Evolutionary conservation across 2,113 vertebrate genomes (phyloP).

Genomic region (Bostrychus sinensis): DNA sequence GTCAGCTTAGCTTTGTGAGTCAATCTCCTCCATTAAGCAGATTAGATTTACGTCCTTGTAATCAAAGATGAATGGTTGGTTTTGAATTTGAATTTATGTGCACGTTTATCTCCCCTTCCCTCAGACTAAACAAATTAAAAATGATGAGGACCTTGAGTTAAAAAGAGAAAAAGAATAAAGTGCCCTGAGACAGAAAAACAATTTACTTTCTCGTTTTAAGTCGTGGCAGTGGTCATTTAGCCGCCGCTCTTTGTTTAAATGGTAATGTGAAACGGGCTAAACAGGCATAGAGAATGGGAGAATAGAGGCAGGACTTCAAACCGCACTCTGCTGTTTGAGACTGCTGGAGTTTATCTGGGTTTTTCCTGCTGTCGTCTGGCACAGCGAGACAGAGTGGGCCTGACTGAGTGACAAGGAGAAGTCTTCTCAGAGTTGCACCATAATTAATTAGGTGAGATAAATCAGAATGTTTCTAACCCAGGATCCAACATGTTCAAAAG

Average conservation of each 20-base stretch:
- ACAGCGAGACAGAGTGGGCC: constrained; percentile 51
- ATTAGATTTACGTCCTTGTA: constrained; percentile 66
- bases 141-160: constrained; percentile 40
- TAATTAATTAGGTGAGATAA: constrained; percentile 88
- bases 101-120: constrained; percentile 50
- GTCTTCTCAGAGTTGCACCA: constrained; percentile 75
- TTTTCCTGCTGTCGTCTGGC: constrained; percentile 46
- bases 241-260: constrained; percentile 77
- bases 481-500: constrained; percentile 9
- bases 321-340: constrained; percentile 37
- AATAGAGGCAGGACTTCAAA: constrained; percentile 62
- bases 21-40: constrained; percentile 50
- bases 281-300: constrained; percentile 59
- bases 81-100: constrained; percentile 42
- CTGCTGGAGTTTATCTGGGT: constrained; percentile 65
- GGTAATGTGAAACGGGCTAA: constrained; percentile 71
- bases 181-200: constrained; percentile 58
- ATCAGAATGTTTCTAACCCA: constrained; percentile 82
- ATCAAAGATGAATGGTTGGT: constrained; percentile 65
- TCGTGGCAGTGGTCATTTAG: constrained; percentile 70
- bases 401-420: constrained; percentile 74
- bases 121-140: constrained; percentile 59
- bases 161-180: constrained; percentile 47
- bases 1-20: constrained; percentile 52
- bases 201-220: constrained; percentile 69